These are phyloP conservation scores for Hypselothyrea guttata DNA, from an alignment of 2,888 invertebrate genomes.

Conservation along the genomic window DNA sequence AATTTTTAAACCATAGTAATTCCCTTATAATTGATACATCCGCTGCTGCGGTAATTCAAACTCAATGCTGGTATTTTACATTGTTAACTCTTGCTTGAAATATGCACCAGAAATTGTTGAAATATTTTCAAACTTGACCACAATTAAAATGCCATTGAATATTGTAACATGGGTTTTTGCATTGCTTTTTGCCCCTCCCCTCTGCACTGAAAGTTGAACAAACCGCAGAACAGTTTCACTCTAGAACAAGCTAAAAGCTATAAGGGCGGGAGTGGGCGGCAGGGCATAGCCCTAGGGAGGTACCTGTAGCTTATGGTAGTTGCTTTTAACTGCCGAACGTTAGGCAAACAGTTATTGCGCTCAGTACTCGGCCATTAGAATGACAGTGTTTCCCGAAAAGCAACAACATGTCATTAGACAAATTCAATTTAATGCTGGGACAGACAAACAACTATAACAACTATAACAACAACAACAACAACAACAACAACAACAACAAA, in stretches of 20 bases:
- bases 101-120: conserved; percentile 15
- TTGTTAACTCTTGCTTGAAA: conserved; percentile 15
- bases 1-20: background rate
- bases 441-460: conserved; percentile 35
- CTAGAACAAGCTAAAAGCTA: conserved; percentile 20
- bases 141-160: conserved; percentile 65
- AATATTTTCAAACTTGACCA: conserved; percentile 44
- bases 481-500: conserved; percentile 23
- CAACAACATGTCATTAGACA: conserved; percentile 77
- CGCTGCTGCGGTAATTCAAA: background rate
- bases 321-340: conserved; percentile 69
- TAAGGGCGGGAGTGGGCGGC: background rate
- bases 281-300: conserved; percentile 27
- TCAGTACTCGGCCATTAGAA: conserved; percentile 69
- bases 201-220: background rate
- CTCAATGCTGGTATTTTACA: background rate
- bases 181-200: conserved; percentile 15
- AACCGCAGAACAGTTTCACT: conserved; percentile 30
- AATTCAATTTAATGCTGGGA: conserved; percentile 70
- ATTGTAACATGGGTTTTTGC: conserved; percentile 38
- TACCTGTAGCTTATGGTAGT: conserved; percentile 72
- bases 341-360: conserved; percentile 73
- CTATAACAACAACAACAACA: conserved; percentile 29
- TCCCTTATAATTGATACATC: conserved; percentile 25
- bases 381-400: conserved; percentile 50